A percentile compares a stretch with the other conserved stretches of the same genome.
phyloP scores from a whole-genome alignment of 2,113 vertebrate species.

The Cyanoderma ruficeps region DNA sequence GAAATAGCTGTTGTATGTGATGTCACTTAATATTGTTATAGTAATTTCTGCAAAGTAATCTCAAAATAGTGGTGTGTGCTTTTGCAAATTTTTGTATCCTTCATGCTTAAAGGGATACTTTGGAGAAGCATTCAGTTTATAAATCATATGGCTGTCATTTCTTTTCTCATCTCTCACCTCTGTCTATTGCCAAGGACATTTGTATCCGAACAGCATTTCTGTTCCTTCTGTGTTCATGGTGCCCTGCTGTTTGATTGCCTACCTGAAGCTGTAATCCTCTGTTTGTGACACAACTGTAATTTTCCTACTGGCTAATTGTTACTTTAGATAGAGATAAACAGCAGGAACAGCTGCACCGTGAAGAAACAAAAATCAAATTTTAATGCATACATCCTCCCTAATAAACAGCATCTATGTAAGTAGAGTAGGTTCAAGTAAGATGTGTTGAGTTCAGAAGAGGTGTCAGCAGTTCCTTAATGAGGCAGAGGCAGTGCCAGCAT shows the following conservation, averaged over 20 bases:
- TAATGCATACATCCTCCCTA: background rate
- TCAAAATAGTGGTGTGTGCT: background rate
- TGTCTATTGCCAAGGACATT: background rate
- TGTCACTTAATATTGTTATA: background rate
- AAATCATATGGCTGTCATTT: background rate
- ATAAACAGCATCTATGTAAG: background rate
- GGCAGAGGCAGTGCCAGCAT: conserved; percentile 1
- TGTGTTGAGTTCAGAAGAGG: conserved; percentile 11
- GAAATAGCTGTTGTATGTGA: background rate
- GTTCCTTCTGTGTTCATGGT: background rate
- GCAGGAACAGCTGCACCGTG: background rate
- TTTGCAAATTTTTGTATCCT: background rate
- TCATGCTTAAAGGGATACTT: background rate
- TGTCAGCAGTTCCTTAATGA: conserved; percentile 45
- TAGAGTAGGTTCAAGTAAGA: background rate
- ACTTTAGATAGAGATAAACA: background rate
- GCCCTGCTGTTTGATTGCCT: background rate
- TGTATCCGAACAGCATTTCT: background rate
- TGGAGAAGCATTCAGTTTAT: background rate
- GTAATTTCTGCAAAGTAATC: background rate
- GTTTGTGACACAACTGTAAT: background rate
- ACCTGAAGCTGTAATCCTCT: background rate
- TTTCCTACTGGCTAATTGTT: conserved; percentile 21
- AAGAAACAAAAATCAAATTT: conserved; percentile 17
- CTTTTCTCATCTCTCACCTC: background rate